Evolutionary conservation across 2,113 vertebrate species (phyloP), one percentile per base, ranked within the genome.

Genomic region (Cariama cristata): DNA sequence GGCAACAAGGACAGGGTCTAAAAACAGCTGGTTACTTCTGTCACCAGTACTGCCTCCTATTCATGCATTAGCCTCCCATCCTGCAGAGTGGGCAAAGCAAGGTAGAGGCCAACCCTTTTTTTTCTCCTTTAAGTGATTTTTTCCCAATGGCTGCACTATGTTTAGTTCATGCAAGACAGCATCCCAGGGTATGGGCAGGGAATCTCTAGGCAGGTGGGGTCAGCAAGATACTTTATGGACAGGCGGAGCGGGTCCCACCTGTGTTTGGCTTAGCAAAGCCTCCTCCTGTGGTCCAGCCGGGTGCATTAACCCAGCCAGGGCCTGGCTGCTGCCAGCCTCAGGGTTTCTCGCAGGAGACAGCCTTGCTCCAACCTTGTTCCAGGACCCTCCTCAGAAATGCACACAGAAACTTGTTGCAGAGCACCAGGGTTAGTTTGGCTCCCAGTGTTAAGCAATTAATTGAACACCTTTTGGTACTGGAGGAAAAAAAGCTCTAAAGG

Each of bases 191-290:
- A 38, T 6, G 12, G 35, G 32, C 38, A 74, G 50, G 22, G 62
- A 89, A 74, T 9, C 17, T 59, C n/a, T 26, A 69, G 52, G 55
- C 55, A 59, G 21, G 18, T 7, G 8, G n/a, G 53, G 21, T 40
- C 17, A 30, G 44, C 47, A 64, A 62, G 38, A 9, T 58, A 8
- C 9, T 72, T 56, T 23, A 56, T 0, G 4, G 38, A 17, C 13
- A 33, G 21, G 3, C 1, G 0, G n/a, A 50, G 49, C 1, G 1
- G 32, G 15, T 50, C 18, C 24, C 47, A 19, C 9, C 52, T 19
- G 27, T 18, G 21, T 80, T 50, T 60, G 66, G 7, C 21, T 56
- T 35, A 19, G 18, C 19, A 62, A 26, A 88, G 47, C 52, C 32
- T 33, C 52, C 14, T 60, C 8, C 56, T 52, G 35, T 60, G 32